Conservation (phyloP, 2,888 invertebrate species). For the Zygaena filipendulae region DNA sequence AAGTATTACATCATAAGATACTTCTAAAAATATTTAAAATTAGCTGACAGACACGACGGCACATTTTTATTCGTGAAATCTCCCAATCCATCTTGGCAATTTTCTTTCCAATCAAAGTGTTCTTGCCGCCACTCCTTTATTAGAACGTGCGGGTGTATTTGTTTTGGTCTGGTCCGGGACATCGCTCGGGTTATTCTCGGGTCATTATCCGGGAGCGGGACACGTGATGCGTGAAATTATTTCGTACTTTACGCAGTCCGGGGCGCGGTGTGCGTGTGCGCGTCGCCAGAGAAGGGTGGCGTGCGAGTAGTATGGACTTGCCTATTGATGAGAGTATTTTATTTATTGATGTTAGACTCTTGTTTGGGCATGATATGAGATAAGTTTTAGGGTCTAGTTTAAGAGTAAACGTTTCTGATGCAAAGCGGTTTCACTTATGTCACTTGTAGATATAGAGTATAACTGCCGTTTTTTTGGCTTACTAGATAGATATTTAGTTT, state of each 20-base stretch:
- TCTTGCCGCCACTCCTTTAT: slow-evolving; percentile 37
- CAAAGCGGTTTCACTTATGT: background rate
- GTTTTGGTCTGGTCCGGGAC: slow-evolving; percentile 40
- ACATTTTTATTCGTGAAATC: no score
- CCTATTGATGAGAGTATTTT: slow-evolving; percentile 5
- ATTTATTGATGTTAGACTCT: no score
- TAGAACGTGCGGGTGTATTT: slow-evolving; percentile 42
- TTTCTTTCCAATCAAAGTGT: slow-evolving; percentile 28
- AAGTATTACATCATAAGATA: no score
- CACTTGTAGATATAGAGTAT: no score
- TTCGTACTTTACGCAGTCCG: slow-evolving; percentile 64
- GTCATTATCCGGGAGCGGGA: slow-evolving; percentile 56
- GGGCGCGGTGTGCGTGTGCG: slow-evolving; percentile 49
- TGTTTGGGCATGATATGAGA: no score
- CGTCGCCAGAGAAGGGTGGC: slow-evolving; percentile 26
- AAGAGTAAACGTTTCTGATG: no score
- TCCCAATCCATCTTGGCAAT: slow-evolving; percentile 20
- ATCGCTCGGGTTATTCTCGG: slow-evolving; percentile 36
- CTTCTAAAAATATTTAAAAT: no score
- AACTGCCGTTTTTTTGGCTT: no score
- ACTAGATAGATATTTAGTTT: no score
- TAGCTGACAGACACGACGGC: no score
- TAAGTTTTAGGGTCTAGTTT: no score
- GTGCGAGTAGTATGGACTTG: slow-evolving; percentile 28
- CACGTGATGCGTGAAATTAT: slow-evolving; percentile 69